phyloP scores from a whole-genome alignment of 1,140 invertebrate genomes.

The Bilobella aurantiaca region DNA sequence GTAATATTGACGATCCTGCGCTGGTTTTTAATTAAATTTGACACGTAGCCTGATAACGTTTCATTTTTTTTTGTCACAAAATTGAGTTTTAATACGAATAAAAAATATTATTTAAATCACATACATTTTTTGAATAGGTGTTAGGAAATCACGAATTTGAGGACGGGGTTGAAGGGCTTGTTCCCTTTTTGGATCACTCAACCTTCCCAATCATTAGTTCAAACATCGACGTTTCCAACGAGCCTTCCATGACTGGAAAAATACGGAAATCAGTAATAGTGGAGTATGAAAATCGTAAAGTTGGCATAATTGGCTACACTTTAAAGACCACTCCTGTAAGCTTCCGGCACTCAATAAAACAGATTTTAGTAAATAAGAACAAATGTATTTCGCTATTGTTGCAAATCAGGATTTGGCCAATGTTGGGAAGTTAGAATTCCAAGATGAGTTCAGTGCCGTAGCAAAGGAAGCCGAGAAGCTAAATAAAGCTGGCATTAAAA shows the following conservation, averaged over 20 bases:
- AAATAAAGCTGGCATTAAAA: constrained; percentile 53
- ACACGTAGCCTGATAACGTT: too few relatives aligned
- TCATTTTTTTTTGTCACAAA: too few relatives aligned
- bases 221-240: constrained; percentile 60
- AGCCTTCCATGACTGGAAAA: constrained; percentile 49
- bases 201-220: constrained; percentile 62
- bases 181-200: constrained; percentile 60
- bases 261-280: constrained; percentile 56
- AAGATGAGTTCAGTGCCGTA: constrained; percentile 43
- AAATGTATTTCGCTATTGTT: too few relatives aligned
- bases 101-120: too few relatives aligned
- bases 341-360: too few relatives aligned
- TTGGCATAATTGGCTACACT: constrained; percentile 80
- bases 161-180: constrained; percentile 59
- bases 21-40: too few relatives aligned
- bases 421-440: neutral
- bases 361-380: too few relatives aligned
- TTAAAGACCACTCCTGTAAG: constrained; percentile 69
- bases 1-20: too few relatives aligned
- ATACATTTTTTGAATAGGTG: constrained; percentile 57
- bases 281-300: constrained; percentile 48
- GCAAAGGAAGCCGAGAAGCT: constrained; percentile 54
- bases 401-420: neutral
- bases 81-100: too few relatives aligned
- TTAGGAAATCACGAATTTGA: too few relatives aligned